A percentile compares a stretch with the other conserved stretches of the same genome.
These are phyloP conservation scores for Pseudomyrmex flavicornis DNA, from an alignment of 1,140 invertebrate species.

Conservation along the genomic window DNA sequence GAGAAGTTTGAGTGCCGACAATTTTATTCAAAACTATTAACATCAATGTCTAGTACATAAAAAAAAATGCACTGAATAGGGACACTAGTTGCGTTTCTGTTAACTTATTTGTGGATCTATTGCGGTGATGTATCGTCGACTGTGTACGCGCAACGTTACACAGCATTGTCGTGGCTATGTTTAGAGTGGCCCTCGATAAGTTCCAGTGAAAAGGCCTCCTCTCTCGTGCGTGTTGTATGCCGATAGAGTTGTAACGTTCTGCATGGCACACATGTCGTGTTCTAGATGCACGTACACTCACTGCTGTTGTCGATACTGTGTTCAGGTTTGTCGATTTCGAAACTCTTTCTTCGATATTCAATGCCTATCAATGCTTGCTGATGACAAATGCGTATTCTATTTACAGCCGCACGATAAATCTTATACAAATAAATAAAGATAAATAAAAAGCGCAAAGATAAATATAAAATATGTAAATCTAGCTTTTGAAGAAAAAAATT, in stretches of 20 bases:
- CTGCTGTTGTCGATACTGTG: not conserved
- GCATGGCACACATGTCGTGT: constrained; percentile 34
- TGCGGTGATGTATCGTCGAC: constrained; percentile 18
- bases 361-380: too few species aligned
- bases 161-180: constrained; percentile 30
- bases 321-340: constrained; percentile 21
- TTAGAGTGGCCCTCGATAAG: constrained; percentile 43
- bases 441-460: too few species aligned
- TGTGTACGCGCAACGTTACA: not conserved
- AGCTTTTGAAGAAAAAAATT: too few species aligned
- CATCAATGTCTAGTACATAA: not conserved
- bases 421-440: too few species aligned
- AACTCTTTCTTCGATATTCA: not conserved
- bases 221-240: constrained; percentile 29
- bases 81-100: constrained; percentile 4
- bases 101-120: constrained; percentile 46
- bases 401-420: too few species aligned
- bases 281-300: not conserved
- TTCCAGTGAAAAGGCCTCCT: constrained; percentile 42
- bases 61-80: not conserved
- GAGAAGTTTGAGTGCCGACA: not conserved
- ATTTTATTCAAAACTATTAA: not conserved
- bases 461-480: too few species aligned
- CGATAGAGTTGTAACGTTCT: not conserved
- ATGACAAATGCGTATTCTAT: too few species aligned